Percentiles rank a stretch among this genome's conserved stretches.
Conservation (phyloP, 1,140 invertebrate species). For the Lamellibrachia luymesi region DNA sequence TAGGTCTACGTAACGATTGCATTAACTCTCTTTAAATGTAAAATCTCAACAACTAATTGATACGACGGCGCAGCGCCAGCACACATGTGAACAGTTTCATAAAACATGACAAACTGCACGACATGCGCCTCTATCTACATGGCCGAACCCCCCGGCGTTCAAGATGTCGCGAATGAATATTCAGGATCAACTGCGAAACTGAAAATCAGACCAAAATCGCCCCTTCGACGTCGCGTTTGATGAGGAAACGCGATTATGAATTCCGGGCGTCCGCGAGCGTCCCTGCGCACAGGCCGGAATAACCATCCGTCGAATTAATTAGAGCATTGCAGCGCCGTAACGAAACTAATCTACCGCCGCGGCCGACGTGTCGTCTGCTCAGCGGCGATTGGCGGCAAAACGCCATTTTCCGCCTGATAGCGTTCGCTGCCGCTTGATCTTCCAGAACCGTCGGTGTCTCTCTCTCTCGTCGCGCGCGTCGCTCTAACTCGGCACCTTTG, state of each 20-base stretch:
- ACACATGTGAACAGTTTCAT: neutral
- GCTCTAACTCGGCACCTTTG: neutral
- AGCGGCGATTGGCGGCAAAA: neutral
- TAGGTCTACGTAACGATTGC: too few species aligned
- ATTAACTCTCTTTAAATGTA: too few species aligned
- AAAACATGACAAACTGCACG: neutral
- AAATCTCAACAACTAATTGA: neutral
- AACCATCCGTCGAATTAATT: neutral
- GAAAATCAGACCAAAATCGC: neutral
- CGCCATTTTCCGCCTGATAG: neutral
- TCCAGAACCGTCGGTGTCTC: neutral
- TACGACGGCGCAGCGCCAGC: neutral
- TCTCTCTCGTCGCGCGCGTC: neutral
- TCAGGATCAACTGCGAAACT: neutral
- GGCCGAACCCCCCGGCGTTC: neutral
- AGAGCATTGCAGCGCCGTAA: neutral
- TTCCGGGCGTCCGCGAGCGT: neutral
- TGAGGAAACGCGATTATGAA: neutral
- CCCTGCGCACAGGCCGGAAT: neutral
- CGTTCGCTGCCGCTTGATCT: neutral
- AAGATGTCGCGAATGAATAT: constrained; percentile 5
- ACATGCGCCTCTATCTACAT: neutral
- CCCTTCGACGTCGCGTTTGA: neutral
- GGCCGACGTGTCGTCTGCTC: neutral
- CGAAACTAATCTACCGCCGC: neutral